These are phyloP conservation scores for Phaonia tiefii DNA, from an alignment of 2,888 invertebrate species.

Conservation along the genomic window DNA sequence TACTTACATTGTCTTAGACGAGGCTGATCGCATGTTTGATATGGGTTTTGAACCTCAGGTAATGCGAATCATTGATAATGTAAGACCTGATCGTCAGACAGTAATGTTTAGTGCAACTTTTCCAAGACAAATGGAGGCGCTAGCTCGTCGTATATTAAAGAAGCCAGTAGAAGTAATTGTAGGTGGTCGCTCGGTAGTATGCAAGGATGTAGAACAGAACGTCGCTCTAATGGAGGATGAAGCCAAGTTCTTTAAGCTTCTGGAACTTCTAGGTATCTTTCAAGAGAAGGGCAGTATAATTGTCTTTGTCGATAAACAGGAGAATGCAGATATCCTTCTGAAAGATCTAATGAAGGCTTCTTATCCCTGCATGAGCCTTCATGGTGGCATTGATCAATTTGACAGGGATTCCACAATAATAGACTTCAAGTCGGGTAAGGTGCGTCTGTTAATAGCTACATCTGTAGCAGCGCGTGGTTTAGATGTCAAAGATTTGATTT, in stretches of 20 bases:
- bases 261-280: slow-evolving; percentile 97
- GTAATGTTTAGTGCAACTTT: slow-evolving; percentile 99
- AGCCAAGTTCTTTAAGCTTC: slow-evolving; percentile 97
- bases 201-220: slow-evolving; percentile 98
- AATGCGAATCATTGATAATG: slow-evolving; percentile 98
- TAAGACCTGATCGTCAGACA: slow-evolving; percentile 97
- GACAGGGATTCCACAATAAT: slow-evolving; percentile 98
- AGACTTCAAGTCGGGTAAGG: slow-evolving; percentile 97
- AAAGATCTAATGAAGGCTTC: slow-evolving; percentile 98
- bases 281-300: slow-evolving; percentile 95
- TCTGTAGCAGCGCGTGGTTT: slow-evolving; percentile 98
- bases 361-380: slow-evolving; percentile 97
- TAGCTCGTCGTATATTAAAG: slow-evolving; percentile 94
- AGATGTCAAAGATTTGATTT: slow-evolving; percentile 98
- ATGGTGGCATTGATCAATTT: slow-evolving; percentile 99
- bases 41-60: slow-evolving; percentile 95
- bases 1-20: slow-evolving; percentile 98
- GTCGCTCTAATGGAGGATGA: slow-evolving; percentile 97
- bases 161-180: slow-evolving; percentile 99
- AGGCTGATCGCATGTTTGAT: slow-evolving; percentile 99
- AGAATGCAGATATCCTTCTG: slow-evolving; percentile 95
- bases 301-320: slow-evolving; percentile 99
- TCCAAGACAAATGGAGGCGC: slow-evolving; percentile 98
- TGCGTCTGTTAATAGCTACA: slow-evolving; percentile 96
- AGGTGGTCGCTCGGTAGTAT: slow-evolving; percentile 97